Conservation (phyloP, 2,888 invertebrate genomes). For the Uropetala carovei region DNA sequence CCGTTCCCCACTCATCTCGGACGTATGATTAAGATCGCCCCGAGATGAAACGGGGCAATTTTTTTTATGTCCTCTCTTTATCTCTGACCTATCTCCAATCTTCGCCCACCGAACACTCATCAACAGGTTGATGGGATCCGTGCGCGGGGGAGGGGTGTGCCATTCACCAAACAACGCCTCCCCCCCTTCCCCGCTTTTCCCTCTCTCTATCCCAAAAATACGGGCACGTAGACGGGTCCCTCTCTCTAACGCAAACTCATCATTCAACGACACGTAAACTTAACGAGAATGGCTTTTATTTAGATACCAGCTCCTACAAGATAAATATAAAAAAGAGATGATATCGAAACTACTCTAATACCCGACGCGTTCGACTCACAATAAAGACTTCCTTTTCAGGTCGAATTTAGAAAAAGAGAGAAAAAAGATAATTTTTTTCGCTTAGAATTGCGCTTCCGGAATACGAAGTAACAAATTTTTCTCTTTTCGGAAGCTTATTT, state of each 20-base stretch:
- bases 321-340: background rate
- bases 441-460: too few relatives aligned
- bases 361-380: background rate
- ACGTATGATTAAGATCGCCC: conserved; percentile 37
- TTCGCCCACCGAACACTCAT: conserved; percentile 42
- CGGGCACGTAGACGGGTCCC: background rate
- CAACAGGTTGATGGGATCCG: conserved; percentile 51
- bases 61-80: conserved; percentile 48
- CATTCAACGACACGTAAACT: background rate
- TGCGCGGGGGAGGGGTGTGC: conserved; percentile 5
- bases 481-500: background rate
- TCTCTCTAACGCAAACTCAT: background rate
- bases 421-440: background rate
- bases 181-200: background rate
- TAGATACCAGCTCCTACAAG: background rate
- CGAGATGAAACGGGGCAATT: conserved; percentile 22
- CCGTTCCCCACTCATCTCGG: background rate
- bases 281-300: background rate
- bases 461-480: background rate
- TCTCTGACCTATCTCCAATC: conserved; percentile 45
- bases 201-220: too few relatives aligned
- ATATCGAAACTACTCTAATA: too few relatives aligned
- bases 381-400: background rate
- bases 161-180: conserved; percentile 25
- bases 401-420: background rate